A percentile compares a stretch with the other conserved stretches of the same genome.
phyloP scores from a whole-genome alignment of 2,888 invertebrate genomes.

The Hedya salicella region DNA sequence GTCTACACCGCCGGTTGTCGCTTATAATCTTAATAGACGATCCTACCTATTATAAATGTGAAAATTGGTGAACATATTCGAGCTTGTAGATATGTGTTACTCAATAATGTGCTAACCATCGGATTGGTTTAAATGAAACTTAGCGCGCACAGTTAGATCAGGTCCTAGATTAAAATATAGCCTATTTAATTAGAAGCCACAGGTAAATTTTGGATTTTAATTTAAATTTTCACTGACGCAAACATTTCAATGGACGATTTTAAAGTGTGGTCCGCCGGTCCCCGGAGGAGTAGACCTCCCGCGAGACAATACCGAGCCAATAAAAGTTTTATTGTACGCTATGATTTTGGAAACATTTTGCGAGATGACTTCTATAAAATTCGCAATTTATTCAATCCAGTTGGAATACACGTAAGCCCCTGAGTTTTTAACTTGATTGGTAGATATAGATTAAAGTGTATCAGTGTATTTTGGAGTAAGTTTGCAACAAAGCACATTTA shows the following conservation, averaged over 20 bases:
- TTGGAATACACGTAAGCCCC: constrained; percentile 53
- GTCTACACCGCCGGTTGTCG: too few species aligned
- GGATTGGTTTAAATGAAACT: too few species aligned
- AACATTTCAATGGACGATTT: constrained; percentile 17
- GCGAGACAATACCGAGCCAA: constrained; percentile 74
- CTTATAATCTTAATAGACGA: too few species aligned
- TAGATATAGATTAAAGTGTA: constrained; percentile 22
- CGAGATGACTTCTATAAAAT: constrained; percentile 78
- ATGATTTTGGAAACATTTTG: constrained; percentile 79
- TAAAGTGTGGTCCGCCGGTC: constrained; percentile 16
- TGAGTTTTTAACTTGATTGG: constrained; percentile 33
- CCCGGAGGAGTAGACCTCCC: constrained; percentile 51
- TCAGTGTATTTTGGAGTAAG: constrained; percentile 6
- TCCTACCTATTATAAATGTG: too few species aligned
- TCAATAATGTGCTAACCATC: too few species aligned
- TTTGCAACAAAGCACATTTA: not conserved
- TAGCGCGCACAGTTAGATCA: too few species aligned
- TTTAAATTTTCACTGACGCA: constrained; percentile 15
- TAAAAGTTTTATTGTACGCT: constrained; percentile 79
- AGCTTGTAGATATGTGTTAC: too few species aligned
- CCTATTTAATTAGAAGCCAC: too few species aligned
- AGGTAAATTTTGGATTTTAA: too few species aligned
- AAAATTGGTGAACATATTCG: too few species aligned
- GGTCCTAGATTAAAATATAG: too few species aligned
- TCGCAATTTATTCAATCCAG: constrained; percentile 69